Evolutionary conservation across 2,888 invertebrate species (phyloP).

Genomic region (Chymomyza procnemis): DNA sequence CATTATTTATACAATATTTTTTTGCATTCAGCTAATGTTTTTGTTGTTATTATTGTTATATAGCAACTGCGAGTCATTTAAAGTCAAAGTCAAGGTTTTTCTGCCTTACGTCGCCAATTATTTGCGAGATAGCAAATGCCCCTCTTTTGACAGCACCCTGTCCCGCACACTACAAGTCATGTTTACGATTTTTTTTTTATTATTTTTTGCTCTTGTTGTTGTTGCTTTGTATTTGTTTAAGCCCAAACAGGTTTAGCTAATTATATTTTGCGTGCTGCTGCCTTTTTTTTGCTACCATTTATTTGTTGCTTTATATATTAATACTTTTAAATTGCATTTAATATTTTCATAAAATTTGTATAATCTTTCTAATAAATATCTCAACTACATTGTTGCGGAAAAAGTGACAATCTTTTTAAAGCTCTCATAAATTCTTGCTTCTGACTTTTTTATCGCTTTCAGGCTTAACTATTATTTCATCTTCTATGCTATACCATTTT

Average conservation of each 20-base stretch:
- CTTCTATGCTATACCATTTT: conserved; percentile 52
- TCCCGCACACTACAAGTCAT: conserved; percentile 9
- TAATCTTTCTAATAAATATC: neutral
- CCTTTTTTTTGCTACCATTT: neutral
- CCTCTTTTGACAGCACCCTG: conserved; percentile 7
- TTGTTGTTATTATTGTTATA: conserved; percentile 11
- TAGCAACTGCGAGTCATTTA: conserved; percentile 73
- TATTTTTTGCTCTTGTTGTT: too few species aligned
- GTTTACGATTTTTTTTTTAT: conserved; percentile 44
- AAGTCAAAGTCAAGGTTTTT: conserved; percentile 79
- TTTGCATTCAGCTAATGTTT: conserved; percentile 35
- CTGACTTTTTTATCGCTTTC: conserved; percentile 7
- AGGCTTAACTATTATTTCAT: conserved; percentile 7
- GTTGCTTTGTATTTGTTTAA: conserved; percentile 48
- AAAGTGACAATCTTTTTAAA: neutral
- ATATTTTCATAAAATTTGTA: neutral
- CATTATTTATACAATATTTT: conserved; percentile 64
- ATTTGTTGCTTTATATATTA: neutral
- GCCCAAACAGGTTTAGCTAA: conserved; percentile 66
- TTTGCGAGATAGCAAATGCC: conserved; percentile 28
- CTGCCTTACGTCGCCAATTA: conserved; percentile 74
- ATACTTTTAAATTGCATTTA: neutral
- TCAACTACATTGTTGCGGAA: neutral
- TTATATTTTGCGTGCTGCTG: conserved; percentile 48
- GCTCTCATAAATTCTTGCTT: too few species aligned